Conservation (phyloP, 2,797 vertebrate species). For the Ibycter americanus region DNA sequence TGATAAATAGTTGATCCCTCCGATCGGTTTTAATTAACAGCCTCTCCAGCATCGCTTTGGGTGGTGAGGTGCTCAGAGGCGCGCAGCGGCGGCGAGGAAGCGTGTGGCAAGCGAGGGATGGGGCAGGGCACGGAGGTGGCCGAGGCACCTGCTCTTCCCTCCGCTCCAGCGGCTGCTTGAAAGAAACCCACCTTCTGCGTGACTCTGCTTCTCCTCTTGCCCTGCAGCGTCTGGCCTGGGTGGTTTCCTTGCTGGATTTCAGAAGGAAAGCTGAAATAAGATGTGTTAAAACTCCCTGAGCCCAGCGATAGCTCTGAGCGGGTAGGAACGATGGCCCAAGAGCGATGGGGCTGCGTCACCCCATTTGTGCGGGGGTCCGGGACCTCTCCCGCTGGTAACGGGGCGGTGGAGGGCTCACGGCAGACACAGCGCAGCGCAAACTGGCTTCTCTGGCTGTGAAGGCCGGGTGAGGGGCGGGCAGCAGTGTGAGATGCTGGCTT, state of each 20-base stretch:
- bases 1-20: neutral
- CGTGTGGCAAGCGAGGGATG: neutral
- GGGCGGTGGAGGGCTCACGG: neutral
- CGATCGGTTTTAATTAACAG: neutral
- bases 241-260: neutral
- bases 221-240: neutral
- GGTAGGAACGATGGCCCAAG: neutral
- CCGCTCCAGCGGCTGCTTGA: neutral
- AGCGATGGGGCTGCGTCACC: neutral
- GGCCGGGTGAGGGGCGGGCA: neutral
- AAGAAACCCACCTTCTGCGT: neutral
- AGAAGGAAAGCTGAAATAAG: neutral
- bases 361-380: rapidly evolving
- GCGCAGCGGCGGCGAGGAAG: neutral
- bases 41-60: no score
- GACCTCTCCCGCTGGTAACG: neutral
- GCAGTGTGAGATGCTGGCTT: neutral
- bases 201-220: neutral
- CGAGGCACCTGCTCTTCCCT: neutral
- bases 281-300: neutral
- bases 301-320: neutral
- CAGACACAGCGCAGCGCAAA: rapidly evolving
- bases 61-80: neutral
- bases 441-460: neutral
- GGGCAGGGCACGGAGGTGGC: neutral